Conservation (phyloP, 1,140 invertebrate genomes). For the Delia radicum region DNA sequence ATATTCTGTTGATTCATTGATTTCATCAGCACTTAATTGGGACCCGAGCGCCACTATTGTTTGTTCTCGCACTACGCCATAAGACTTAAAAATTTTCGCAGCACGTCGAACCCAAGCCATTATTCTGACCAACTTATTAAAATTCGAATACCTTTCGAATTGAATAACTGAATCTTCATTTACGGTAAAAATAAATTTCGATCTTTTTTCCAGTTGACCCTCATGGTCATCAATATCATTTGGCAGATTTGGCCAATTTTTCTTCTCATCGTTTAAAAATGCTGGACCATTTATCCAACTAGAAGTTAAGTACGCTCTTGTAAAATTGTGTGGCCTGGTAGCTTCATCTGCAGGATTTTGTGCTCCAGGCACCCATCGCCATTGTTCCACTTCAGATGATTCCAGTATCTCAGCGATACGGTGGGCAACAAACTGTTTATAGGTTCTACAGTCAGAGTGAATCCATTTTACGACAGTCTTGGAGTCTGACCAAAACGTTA, state of each 20-base stretch:
- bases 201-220: background rate
- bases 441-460: constrained; percentile 29
- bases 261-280: background rate
- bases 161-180: background rate
- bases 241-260: background rate
- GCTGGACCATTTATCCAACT: background rate
- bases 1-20: background rate
- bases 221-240: background rate
- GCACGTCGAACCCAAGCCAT: background rate
- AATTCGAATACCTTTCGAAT: background rate
- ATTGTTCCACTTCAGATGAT: background rate
- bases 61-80: background rate
- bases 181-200: background rate
- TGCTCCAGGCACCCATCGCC: constrained; percentile 19
- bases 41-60: no score
- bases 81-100: background rate
- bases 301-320: background rate
- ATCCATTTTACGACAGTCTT: constrained; percentile 35
- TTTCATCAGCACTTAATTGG: background rate
- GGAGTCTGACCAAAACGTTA: constrained; percentile 49
- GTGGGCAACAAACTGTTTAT: constrained; percentile 54
- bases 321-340: constrained; percentile 25
- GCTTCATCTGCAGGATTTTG: constrained; percentile 40
- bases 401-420: constrained; percentile 50
- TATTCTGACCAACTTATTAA: background rate